phyloP scores from a whole-genome alignment of 2,888 invertebrate genomes.

The Dasypolia templi region DNA sequence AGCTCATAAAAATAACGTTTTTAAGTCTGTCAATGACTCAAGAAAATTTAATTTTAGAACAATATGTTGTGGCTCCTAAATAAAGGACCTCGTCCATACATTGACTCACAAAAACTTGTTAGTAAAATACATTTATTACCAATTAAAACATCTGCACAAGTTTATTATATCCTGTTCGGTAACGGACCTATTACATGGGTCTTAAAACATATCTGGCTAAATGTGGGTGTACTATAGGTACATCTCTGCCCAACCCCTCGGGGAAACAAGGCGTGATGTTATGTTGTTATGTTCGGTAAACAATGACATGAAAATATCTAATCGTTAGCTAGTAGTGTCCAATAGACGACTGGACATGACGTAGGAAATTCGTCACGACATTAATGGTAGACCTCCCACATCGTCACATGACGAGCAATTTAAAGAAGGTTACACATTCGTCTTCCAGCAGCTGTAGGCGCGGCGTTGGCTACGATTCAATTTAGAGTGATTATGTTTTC shows the following conservation, averaged over 20 bases:
- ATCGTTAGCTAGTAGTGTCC: conserved; percentile 31
- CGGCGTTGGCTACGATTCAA: conserved; percentile 59
- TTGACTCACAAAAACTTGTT: conserved; percentile 43
- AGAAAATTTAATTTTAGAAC: conserved; percentile 38
- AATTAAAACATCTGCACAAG: conserved; percentile 33
- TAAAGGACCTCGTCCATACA: conserved; percentile 27
- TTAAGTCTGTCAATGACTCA: conserved; percentile 20
- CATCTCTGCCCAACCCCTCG: too few species aligned
- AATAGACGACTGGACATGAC: conserved; percentile 58
- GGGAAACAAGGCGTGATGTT: too few species aligned
- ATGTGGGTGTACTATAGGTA: too few species aligned
- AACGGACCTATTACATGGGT: too few species aligned
- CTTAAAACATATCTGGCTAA: too few species aligned
- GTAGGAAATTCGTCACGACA: conserved; percentile 62
- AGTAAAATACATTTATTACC: conserved; percentile 34
- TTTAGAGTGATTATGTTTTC: conserved; percentile 54
- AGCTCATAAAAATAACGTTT: conserved; percentile 3
- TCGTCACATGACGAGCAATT: conserved; percentile 80
- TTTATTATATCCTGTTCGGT: conserved; percentile 18
- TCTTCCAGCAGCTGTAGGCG: conserved; percentile 26
- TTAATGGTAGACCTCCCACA: conserved; percentile 75
- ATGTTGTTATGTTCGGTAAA: conserved; percentile 34
- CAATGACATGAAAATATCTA: conserved; percentile 42
- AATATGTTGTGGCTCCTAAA: background rate
- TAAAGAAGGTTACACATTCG: conserved; percentile 71